These are phyloP conservation scores for Chesias legatella DNA, from an alignment of 2,888 invertebrate genomes.

Conservation along the genomic window DNA sequence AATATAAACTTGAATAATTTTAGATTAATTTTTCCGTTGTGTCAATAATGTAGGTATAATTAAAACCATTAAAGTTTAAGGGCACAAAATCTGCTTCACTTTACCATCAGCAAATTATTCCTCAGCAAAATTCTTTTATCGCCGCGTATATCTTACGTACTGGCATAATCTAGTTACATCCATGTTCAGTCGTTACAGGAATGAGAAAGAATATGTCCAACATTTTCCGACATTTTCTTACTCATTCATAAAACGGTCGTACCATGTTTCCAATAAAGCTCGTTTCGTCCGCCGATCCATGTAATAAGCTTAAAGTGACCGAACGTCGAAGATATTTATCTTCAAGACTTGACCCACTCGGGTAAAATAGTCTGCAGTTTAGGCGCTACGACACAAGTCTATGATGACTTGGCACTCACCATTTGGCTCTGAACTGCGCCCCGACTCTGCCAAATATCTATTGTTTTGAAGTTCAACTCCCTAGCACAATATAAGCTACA, in stretches of 20 bases:
- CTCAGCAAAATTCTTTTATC: too few relatives aligned
- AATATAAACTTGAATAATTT: too few relatives aligned
- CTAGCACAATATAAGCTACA: not conserved
- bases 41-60: too few relatives aligned
- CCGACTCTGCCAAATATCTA: slow-evolving; percentile 39
- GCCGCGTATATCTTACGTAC: too few relatives aligned
- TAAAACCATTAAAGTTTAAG: too few relatives aligned
- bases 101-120: too few relatives aligned
- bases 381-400: slow-evolving; percentile 28
- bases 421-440: slow-evolving; percentile 33
- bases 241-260: not conserved
- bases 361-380: slow-evolving; percentile 20
- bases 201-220: not conserved
- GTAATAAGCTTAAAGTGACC: slow-evolving; percentile 3
- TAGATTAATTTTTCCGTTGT: too few relatives aligned
- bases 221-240: not conserved
- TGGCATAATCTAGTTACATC: too few relatives aligned
- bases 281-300: slow-evolving; percentile 1
- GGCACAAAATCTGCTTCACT: too few relatives aligned
- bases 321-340: slow-evolving; percentile 6
- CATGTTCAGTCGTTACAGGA: too few relatives aligned
- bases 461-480: slow-evolving; percentile 36
- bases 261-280: slow-evolving; percentile 1
- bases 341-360: slow-evolving; percentile 10
- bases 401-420: slow-evolving; percentile 41